Conservation (phyloP, 2,113 vertebrate species). For the Rhea pennata region DNA sequence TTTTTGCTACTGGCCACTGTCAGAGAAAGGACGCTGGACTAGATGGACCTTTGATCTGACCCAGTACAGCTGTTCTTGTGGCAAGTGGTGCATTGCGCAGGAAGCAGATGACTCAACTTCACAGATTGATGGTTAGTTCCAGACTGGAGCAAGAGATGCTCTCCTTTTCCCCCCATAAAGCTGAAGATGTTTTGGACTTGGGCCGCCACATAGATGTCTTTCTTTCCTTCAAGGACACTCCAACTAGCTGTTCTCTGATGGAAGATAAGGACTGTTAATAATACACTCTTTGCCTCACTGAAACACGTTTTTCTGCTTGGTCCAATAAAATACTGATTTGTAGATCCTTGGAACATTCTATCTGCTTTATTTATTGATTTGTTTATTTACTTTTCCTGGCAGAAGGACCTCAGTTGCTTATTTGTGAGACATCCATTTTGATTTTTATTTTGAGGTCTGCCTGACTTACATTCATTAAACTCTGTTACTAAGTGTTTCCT, state of each 20-base stretch:
- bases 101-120: conserved; percentile 10
- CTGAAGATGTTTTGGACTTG: conserved; percentile 26
- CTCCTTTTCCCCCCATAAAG: neutral
- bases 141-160: conserved; percentile 11
- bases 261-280: conserved; percentile 48
- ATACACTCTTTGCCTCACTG: neutral
- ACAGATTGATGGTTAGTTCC: neutral
- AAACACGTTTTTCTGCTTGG: conserved; percentile 22
- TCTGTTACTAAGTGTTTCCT: neutral
- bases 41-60: conserved; percentile 5
- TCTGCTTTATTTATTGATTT: conserved; percentile 27
- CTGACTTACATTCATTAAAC: neutral
- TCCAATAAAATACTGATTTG: conserved; percentile 43
- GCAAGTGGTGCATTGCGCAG: neutral
- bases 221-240: neutral
- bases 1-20: neutral
- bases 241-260: conserved; percentile 45
- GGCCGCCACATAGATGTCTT: neutral
- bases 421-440: neutral
- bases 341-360: conserved; percentile 23
- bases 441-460: neutral
- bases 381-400: conserved; percentile 4
- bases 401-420: neutral
- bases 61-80: conserved; percentile 20
- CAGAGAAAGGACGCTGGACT: neutral